phyloP scores from a whole-genome alignment of 2,797 vertebrate genomes.

The Chloroceryle amazona region DNA sequence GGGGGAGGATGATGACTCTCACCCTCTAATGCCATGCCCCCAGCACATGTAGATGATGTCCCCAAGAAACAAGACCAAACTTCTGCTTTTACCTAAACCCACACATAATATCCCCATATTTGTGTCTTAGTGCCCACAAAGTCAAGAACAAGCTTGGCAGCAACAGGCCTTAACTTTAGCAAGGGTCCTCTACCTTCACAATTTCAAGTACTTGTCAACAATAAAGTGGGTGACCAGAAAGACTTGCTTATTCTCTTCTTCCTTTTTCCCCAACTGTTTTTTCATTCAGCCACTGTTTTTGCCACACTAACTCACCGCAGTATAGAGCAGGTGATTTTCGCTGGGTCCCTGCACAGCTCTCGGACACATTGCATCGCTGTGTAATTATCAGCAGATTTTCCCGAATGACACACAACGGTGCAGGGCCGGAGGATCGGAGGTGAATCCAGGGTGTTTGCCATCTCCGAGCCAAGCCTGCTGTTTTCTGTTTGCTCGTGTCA shows the following conservation, averaged over 20 bases:
- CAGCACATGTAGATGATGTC: neutral
- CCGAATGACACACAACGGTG: rapidly evolving
- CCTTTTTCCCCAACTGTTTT: neutral
- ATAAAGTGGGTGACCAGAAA: rapidly evolving
- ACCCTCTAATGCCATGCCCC: neutral
- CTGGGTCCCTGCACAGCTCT: neutral
- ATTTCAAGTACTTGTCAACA: neutral
- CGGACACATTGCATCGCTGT: rapidly evolving
- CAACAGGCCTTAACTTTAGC: neutral
- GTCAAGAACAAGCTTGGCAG: neutral
- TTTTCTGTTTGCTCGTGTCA: neutral
- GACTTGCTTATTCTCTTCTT: neutral
- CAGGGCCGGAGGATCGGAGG: neutral
- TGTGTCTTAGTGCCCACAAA: neutral
- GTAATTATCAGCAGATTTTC: neutral
- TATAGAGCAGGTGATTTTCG: rapidly evolving
- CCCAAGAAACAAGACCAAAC: neutral
- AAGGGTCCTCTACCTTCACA: neutral
- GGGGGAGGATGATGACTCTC: neutral
- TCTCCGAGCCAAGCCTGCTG: neutral
- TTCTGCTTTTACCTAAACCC: neutral
- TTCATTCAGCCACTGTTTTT: neutral
- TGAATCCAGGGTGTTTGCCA: neutral
- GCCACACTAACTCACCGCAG: rapidly evolving
- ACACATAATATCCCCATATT: neutral